Conservation (phyloP, 2,113 vertebrate species). For the Labrus mixtus region DNA sequence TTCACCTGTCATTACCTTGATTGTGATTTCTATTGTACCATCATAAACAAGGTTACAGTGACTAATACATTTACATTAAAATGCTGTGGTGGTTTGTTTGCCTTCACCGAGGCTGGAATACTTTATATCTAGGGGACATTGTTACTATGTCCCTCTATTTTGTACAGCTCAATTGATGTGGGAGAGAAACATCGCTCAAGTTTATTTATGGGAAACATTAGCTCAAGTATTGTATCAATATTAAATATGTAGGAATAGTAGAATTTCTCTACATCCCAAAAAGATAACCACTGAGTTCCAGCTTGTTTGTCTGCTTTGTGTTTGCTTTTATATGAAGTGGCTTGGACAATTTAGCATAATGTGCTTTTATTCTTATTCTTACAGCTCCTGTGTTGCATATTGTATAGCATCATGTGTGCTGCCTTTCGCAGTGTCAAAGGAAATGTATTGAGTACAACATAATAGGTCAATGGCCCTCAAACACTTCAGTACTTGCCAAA, state of each 20-base stretch:
- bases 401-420: slow-evolving; percentile 11
- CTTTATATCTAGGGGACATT: slow-evolving; percentile 37
- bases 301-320: slow-evolving; percentile 35
- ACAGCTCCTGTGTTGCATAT: slow-evolving; percentile 27
- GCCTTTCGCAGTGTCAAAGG: slow-evolving; percentile 22
- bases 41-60: slow-evolving; percentile 50
- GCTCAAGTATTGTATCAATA: background rate
- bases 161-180: slow-evolving; percentile 19
- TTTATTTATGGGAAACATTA: slow-evolving; percentile 32
- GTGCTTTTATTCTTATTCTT: slow-evolving; percentile 10
- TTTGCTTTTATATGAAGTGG: slow-evolving; percentile 13
- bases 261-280: background rate
- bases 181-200: background rate
- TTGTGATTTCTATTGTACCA: slow-evolving; percentile 44
- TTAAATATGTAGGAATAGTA: background rate
- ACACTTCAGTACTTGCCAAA: slow-evolving; percentile 19
- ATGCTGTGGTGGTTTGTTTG: slow-evolving; percentile 41
- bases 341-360: slow-evolving; percentile 16
- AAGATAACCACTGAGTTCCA: slow-evolving; percentile 18
- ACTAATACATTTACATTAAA: slow-evolving; percentile 61
- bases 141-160: slow-evolving; percentile 40
- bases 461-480: slow-evolving; percentile 37
- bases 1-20: slow-evolving; percentile 69
- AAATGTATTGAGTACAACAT: slow-evolving; percentile 35
- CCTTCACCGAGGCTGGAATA: slow-evolving; percentile 49